Percentiles rank a stretch among this genome's conserved stretches.
These are phyloP conservation scores for Martes martes DNA, from an alignment of 2,113 vertebrate genomes.

Conservation along the genomic window DNA sequence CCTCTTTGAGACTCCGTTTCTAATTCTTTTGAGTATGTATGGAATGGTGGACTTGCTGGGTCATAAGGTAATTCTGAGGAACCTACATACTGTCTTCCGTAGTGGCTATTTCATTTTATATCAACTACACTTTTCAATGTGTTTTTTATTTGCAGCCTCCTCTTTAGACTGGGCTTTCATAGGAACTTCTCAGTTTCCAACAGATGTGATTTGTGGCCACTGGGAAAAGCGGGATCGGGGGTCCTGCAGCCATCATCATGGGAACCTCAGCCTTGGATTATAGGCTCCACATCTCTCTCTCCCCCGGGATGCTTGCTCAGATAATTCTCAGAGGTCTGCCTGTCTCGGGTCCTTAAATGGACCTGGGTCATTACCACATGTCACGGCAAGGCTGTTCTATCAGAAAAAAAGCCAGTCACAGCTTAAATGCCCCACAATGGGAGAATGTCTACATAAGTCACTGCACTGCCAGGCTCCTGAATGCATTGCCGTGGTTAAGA, in stretches of 20 bases:
- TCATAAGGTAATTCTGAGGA: neutral
- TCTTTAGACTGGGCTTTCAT: neutral
- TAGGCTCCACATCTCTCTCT: neutral
- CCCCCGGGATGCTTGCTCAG: neutral
- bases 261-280: neutral
- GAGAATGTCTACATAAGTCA: neutral
- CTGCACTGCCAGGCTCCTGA: neutral
- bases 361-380: neutral
- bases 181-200: constrained; percentile 24
- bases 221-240: neutral
- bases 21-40: neutral
- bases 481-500: neutral
- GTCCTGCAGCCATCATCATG: neutral
- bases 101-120: neutral
- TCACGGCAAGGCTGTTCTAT: neutral
- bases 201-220: neutral
- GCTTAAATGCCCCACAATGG: neutral
- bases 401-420: neutral
- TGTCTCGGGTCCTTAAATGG: neutral
- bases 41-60: neutral
- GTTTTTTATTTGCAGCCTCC: constrained; percentile 2
- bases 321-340: neutral
- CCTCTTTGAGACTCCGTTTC: neutral
- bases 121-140: neutral
- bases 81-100: neutral